phyloP scores from a whole-genome alignment of 2,797 vertebrate species.

The Oreortyx pictus region DNA sequence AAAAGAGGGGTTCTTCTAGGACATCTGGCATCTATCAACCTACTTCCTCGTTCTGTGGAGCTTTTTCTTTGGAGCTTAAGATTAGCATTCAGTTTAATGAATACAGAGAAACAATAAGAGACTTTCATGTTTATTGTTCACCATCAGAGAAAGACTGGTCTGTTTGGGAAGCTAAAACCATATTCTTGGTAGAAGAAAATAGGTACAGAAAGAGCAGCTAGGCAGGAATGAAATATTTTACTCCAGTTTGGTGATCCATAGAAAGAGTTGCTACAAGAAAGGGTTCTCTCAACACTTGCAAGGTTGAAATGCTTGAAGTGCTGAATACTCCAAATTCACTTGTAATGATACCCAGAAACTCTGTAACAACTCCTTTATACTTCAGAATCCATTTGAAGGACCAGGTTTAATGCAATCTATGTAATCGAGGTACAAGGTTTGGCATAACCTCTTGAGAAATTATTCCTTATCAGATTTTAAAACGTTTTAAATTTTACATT shows the following conservation, averaged over 20 bases:
- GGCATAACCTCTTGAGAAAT: neutral
- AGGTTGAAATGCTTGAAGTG: neutral
- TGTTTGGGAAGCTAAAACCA: constrained; percentile 8
- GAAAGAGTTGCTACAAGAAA: neutral
- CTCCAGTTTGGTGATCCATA: neutral
- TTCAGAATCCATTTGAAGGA: neutral
- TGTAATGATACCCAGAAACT: neutral
- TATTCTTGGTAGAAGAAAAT: neutral
- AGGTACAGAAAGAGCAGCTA: neutral
- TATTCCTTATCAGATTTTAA: neutral
- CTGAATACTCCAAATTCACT: neutral
- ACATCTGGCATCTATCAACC: neutral
- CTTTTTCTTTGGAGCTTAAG: neutral
- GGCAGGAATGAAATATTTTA: neutral
- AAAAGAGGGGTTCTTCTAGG: neutral
- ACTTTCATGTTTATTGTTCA: neutral
- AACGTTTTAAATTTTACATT: neutral
- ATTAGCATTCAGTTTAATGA: neutral
- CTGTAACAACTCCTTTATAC: neutral
- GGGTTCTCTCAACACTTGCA: neutral
- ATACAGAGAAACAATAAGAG: neutral
- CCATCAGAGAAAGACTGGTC: neutral
- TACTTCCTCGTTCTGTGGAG: neutral
- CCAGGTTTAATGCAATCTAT: neutral
- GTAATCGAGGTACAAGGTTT: neutral